Percentiles rank a stretch among this genome's conserved stretches.
Conservation (phyloP, 2,113 vertebrate genomes). For the Heliornis fulica region DNA sequence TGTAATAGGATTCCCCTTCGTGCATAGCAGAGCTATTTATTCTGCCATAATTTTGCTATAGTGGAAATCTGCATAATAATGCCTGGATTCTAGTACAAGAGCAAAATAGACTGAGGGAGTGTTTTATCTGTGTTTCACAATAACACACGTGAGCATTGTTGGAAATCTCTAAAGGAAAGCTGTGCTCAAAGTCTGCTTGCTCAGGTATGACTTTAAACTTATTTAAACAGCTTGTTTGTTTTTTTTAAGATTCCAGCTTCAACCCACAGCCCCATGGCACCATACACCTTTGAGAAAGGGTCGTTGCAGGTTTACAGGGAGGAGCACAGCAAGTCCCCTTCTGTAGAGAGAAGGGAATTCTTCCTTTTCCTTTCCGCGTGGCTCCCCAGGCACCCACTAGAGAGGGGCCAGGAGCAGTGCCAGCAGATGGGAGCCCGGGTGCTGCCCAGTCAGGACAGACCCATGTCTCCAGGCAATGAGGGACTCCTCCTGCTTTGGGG, state of each 20-base stretch:
- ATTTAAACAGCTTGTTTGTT: neutral
- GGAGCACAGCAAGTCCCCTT: neutral
- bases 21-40: constrained; percentile 38
- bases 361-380: neutral
- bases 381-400: neutral
- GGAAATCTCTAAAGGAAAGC: neutral
- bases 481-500: neutral
- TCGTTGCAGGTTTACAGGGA: neutral
- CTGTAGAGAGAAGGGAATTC: neutral
- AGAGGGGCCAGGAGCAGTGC: neutral
- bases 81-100: neutral
- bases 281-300: neutral
- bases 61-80: constrained; percentile 38
- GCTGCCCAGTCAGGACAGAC: neutral
- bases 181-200: neutral
- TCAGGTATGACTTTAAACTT: neutral
- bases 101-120: neutral
- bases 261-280: neutral
- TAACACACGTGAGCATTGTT: neutral
- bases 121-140: neutral
- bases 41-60: constrained; percentile 4
- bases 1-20: constrained; percentile 51
- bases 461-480: accelerated
- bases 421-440: neutral
- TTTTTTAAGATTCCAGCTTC: neutral